Evolutionary conservation across 2,113 vertebrate species (phyloP).

Genomic region (Antennarius striatus): DNA sequence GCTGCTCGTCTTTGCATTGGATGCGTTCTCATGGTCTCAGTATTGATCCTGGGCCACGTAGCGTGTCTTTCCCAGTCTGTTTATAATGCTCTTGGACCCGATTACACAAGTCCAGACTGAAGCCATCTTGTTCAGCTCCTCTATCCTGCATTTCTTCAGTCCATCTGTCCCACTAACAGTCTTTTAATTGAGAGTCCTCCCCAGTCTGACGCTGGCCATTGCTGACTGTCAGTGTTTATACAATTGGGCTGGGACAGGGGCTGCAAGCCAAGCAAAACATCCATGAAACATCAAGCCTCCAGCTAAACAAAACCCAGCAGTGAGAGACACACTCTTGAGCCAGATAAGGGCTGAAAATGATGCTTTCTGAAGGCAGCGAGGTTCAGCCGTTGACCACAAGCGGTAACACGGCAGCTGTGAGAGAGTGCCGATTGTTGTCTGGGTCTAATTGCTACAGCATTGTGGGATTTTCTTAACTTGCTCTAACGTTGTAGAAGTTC

Average conservation of each 20-base stretch:
- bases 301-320: conserved; percentile 71
- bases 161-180: conserved; percentile 65
- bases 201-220: conserved; percentile 59
- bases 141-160: conserved; percentile 53
- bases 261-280: conserved; percentile 73
- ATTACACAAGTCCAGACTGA: conserved; percentile 38
- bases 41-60: conserved; percentile 8
- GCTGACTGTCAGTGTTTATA: conserved; percentile 72
- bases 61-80: conserved; percentile 18
- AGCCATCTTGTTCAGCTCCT: conserved; percentile 42
- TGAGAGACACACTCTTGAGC: conserved; percentile 61
- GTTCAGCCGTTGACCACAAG: conserved; percentile 54
- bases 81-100: conserved; percentile 27
- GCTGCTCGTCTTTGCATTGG: conserved; percentile 26
- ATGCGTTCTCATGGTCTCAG: conserved; percentile 12
- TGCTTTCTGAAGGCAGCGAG: conserved; percentile 38
- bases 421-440: conserved; percentile 39
- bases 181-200: conserved; percentile 71
- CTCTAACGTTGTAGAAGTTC: conserved; percentile 20
- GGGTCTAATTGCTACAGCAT: conserved; percentile 46
- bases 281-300: conserved; percentile 71
- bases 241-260: conserved; percentile 68
- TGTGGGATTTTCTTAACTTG: conserved; percentile 33
- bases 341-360: conserved; percentile 64
- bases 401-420: conserved; percentile 46